Evolutionary conservation across 2,888 invertebrate species (phyloP).

Genomic region (Orgyia antiqua): DNA sequence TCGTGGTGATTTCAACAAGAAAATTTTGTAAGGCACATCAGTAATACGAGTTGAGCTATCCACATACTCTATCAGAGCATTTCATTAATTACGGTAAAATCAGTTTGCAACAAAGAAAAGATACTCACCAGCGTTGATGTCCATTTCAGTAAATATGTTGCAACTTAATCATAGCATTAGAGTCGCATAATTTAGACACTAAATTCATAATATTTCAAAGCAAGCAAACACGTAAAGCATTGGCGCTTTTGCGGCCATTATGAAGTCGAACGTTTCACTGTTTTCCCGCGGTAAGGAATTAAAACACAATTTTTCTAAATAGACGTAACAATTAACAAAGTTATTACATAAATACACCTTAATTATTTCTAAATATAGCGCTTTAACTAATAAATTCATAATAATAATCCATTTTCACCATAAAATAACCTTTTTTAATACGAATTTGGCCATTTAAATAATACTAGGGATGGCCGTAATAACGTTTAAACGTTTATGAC

Average conservation of each 20-base stretch:
- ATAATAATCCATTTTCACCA: conserved; percentile 11
- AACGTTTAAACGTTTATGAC: no score
- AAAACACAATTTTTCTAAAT: conserved; percentile 20
- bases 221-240: conserved; percentile 70
- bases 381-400: conserved; percentile 20
- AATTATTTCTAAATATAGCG: conserved; percentile 15
- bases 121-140: conserved; percentile 70
- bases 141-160: conserved; percentile 60
- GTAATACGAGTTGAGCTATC: no score
- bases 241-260: conserved; percentile 78
- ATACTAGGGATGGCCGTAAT: no score
- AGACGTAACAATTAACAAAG: conserved; percentile 14
- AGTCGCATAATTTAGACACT: conserved; percentile 39
- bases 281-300: conserved; percentile 71
- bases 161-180: conserved; percentile 37
- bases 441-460: no score
- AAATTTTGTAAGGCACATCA: no score
- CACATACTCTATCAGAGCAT: conserved; percentile 23
- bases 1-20: no score
- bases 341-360: conserved; percentile 20
- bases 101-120: conserved; percentile 14
- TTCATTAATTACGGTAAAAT: conserved; percentile 16
- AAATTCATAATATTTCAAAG: conserved; percentile 50
- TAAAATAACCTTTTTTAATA: no score
- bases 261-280: conserved; percentile 68